phyloP scores from a whole-genome alignment of 2,797 vertebrate genomes.

The Pithecia hirsuta region DNA sequence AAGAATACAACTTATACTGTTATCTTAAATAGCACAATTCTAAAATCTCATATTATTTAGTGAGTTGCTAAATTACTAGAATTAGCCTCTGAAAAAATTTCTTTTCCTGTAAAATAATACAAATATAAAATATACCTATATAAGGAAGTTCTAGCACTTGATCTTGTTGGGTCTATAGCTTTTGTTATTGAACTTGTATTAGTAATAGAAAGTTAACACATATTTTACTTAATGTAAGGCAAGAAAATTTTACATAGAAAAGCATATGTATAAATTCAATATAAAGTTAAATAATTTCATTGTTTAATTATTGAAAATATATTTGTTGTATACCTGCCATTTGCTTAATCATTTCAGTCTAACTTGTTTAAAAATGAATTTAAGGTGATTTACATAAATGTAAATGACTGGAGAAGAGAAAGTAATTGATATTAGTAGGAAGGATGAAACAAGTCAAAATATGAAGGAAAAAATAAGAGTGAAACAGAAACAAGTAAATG shows the following conservation, averaged over 20 bases:
- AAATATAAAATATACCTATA: not conserved
- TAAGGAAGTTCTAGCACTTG: not conserved
- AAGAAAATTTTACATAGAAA: not conserved
- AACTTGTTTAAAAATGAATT: not conserved
- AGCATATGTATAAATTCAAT: not conserved
- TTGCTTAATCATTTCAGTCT: slow-evolving; percentile 1
- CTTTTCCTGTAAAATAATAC: not conserved
- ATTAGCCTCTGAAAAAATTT: not conserved
- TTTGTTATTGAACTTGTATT: not conserved
- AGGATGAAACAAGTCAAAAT: not conserved
- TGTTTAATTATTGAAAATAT: not conserved
- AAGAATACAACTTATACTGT: slow-evolving; percentile 26
- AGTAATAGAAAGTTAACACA: not conserved
- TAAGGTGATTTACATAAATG: slow-evolving; percentile 7
- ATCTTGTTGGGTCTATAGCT: not conserved
- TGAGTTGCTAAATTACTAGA: not conserved
- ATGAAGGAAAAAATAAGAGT: not conserved
- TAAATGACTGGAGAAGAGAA: not conserved
- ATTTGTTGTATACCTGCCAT: not conserved
- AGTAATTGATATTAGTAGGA: not conserved
- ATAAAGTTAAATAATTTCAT: not conserved
- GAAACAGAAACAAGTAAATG: not conserved
- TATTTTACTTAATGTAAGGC: not conserved
- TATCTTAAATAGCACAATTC: not conserved
- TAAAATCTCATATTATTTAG: not conserved